These are phyloP conservation scores for Chaetogeoica ovagalla DNA, from an alignment of 2,888 invertebrate species.

Conservation along the genomic window DNA sequence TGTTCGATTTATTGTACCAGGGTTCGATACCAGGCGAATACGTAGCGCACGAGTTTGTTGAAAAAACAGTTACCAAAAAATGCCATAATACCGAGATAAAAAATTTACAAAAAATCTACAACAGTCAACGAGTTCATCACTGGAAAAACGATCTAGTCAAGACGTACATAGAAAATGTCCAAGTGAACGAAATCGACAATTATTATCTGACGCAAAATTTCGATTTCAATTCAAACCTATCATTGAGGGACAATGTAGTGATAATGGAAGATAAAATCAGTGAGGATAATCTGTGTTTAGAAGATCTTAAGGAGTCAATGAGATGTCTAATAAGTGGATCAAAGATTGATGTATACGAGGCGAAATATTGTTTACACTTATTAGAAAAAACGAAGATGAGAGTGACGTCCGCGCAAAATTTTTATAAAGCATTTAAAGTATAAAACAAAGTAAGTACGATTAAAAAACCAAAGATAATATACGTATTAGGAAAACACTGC, in stretches of 20 bases:
- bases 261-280: too few relatives aligned
- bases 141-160: background rate
- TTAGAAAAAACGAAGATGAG: constrained; percentile 7
- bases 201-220: background rate
- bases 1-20: background rate
- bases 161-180: constrained; percentile 11
- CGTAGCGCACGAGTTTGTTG: background rate
- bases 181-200: background rate
- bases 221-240: too few relatives aligned
- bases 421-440: background rate
- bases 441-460: background rate
- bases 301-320: background rate
- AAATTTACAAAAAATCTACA: background rate
- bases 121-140: background rate
- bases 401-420: background rate
- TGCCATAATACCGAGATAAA: background rate
- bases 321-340: background rate
- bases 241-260: background rate
- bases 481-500: too few relatives aligned
- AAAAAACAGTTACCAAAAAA: background rate
- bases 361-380: background rate
- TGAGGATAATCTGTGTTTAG: background rate
- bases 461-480: too few relatives aligned
- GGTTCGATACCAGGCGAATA: background rate
- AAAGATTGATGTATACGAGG: background rate